A percentile compares a stretch with the other conserved stretches of the same genome.
Conservation (phyloP, 2,888 invertebrate genomes). For the Apamea crenata region DNA sequence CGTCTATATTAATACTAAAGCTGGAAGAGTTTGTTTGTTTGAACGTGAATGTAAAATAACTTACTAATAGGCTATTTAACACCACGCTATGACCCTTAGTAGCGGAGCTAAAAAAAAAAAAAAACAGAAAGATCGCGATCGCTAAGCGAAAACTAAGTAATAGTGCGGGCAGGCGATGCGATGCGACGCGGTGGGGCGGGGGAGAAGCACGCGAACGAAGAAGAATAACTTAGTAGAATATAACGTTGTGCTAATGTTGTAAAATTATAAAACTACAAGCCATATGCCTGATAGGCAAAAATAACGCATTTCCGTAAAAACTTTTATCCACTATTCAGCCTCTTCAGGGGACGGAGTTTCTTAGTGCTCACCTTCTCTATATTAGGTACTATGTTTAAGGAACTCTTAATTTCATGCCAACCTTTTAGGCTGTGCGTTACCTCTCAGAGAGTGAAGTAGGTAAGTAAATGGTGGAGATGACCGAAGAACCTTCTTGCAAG, state of each 20-base stretch:
- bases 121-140: background rate
- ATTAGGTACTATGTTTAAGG: background rate
- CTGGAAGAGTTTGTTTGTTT: background rate
- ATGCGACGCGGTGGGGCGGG: too few species aligned
- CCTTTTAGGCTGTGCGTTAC: too few species aligned
- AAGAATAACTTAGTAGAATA: too few species aligned
- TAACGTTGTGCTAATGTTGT: background rate
- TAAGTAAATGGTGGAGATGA: background rate
- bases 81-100: background rate
- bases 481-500: background rate
- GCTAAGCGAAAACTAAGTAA: background rate
- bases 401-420: too few species aligned
- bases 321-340: too few species aligned
- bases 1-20: background rate
- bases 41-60: background rate
- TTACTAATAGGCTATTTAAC: background rate
- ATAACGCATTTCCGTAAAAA: too few species aligned
- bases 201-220: too few species aligned
- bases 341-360: background rate
- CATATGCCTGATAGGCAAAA: too few species aligned
- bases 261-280: background rate
- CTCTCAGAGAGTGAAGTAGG: too few species aligned
- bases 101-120: background rate
- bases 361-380: background rate
- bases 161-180: too few species aligned